Percentiles rank a stretch among this genome's conserved stretches.
Conservation (phyloP, 2,797 vertebrate genomes). For the Chlorospingus semifuscus region DNA sequence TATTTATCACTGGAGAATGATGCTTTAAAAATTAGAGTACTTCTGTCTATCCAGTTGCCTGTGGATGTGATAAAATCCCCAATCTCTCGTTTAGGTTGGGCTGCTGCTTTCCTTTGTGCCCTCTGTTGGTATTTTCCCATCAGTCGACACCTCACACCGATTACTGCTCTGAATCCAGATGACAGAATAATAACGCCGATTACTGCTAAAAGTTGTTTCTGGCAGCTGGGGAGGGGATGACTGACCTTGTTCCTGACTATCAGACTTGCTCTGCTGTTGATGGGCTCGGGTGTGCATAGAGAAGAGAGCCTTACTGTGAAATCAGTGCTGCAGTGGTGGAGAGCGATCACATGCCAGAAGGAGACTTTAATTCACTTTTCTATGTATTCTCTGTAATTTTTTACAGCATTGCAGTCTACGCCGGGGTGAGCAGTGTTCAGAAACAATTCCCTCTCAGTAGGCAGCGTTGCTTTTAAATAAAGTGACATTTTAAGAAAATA, state of each 20-base stretch:
- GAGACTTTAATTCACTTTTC: neutral
- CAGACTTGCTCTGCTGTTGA: constrained; percentile 65
- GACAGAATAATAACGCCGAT: constrained; percentile 80
- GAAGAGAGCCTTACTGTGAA: neutral
- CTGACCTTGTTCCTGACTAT: constrained; percentile 67
- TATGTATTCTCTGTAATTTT: neutral
- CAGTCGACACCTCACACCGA: constrained; percentile 76
- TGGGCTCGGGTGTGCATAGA: neutral
- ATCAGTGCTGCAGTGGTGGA: neutral
- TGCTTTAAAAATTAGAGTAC: neutral
- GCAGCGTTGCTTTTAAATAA: neutral
- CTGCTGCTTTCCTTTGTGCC: constrained; percentile 47
- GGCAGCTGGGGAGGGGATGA: constrained; percentile 50
- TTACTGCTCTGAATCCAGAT: constrained; percentile 79
- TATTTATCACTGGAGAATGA: neutral
- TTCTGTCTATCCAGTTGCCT: neutral
- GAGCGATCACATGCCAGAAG: neutral
- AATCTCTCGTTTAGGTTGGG: neutral
- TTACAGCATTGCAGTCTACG: neutral
- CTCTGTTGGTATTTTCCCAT: constrained; percentile 76
- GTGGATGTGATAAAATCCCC: neutral
- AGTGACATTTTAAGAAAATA: neutral
- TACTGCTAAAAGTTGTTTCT: constrained; percentile 79
- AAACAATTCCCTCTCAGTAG: neutral
- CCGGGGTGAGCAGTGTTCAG: neutral